Percentiles rank a stretch among this genome's conserved stretches.
Conservation (phyloP, 2,888 invertebrate species). For the Diadegma fenestrale region DNA sequence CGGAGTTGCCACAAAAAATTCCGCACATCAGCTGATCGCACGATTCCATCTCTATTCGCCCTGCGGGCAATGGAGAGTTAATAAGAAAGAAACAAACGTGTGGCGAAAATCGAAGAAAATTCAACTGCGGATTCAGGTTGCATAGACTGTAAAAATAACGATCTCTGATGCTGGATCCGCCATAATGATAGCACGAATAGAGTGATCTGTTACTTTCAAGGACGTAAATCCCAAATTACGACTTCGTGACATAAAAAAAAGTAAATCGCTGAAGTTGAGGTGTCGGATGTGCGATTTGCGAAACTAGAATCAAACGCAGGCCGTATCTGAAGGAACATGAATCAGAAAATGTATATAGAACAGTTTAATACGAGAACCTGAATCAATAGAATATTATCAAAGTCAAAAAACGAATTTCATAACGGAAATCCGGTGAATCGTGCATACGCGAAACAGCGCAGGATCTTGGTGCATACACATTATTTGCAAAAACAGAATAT, state of each 20-base stretch:
- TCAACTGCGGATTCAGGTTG: neutral
- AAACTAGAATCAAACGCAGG: neutral
- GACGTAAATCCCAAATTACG: slow-evolving; percentile 14
- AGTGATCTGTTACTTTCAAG: slow-evolving; percentile 8
- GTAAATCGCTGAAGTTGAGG: neutral
- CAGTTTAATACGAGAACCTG: neutral
- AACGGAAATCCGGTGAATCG: too few species aligned
- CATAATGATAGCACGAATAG: slow-evolving; percentile 13
- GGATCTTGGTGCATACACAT: neutral
- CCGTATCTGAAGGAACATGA: neutral
- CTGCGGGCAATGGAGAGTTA: neutral
- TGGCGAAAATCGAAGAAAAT: neutral
- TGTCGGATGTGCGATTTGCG: neutral
- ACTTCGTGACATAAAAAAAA: neutral
- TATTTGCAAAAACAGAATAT: slow-evolving; percentile 10
- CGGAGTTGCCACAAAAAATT: neutral
- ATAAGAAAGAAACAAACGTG: neutral
- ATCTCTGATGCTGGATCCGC: slow-evolving; percentile 7
- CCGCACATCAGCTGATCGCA: neutral
- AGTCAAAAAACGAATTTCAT: too few species aligned
- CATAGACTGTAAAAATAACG: neutral
- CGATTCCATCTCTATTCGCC: neutral
- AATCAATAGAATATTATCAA: too few species aligned
- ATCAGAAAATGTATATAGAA: neutral
- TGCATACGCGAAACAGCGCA: neutral